Base-by-base conservation (phyloP, 2,113 vertebrate genomes). In the Ammospiza nelsoni region DNA sequence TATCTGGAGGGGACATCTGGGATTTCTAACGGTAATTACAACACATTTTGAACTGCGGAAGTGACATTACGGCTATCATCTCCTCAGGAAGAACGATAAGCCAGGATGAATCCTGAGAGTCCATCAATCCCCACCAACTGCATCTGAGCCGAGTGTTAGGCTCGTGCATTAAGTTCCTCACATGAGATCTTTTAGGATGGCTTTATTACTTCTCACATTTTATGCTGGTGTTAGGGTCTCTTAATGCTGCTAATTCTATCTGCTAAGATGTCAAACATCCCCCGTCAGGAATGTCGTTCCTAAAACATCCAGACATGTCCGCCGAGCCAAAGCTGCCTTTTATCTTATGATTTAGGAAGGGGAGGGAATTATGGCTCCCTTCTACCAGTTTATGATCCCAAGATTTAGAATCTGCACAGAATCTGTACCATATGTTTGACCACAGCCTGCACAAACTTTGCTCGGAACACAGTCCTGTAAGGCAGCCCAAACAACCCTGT, bases 391-490 rank as follows among this genome's bases (percentile, higher is more conserved):
- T 95, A 95, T 89, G 93, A 93, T 92, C 86, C 85, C 86, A 93
- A 90, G 92, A 96, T 94, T 96, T 97, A 95, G 85, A 95, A 95
- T 78, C 96, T 93, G 82, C 77, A 94, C 58, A 49, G 94, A 96
- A 96, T 95, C 92, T 58, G 52, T 93, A 94, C 95, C 95, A 97
- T 92, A 96, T 94, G 94, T 94, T 92, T 92, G 80, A 91, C 86
- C 39, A 90, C 33, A 39, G 35, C 21, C 79, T 81, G 59, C 22
- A 39, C 68, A 93, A 86, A 88, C 87, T 51, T 71, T 72, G 55
- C 90, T 54, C 54, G 22, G 55, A 88, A 74, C 72, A 49, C 39
- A 20, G 76, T 67, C 65, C 73, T 63, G 76, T 41, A 81, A 74
- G 0, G 12, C 65, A 92, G 88, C 76, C 72, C 65, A 28, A 92